phyloP scores from a whole-genome alignment of 2,888 invertebrate species.

The Peribatodes rhomboidaria region DNA sequence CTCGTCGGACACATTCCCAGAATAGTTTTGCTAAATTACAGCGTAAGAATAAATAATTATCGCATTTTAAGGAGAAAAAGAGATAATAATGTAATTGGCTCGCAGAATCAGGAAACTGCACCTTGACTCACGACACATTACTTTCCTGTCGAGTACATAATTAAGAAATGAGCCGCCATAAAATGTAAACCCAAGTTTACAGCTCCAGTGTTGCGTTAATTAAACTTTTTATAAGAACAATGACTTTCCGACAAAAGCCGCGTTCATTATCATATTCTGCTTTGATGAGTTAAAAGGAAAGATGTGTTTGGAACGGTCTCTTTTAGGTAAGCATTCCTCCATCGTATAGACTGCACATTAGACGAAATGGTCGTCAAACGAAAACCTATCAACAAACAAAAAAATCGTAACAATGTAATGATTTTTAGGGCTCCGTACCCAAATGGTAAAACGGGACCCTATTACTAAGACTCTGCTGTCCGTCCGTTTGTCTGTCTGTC shows the following conservation, averaged over 20 bases:
- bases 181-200: conserved; percentile 35
- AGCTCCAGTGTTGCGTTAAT: conserved; percentile 35
- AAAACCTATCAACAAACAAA: too few relatives aligned
- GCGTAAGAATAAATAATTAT: conserved; percentile 14
- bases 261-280: conserved; percentile 71
- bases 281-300: conserved; percentile 2
- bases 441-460: too few relatives aligned
- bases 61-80: conserved; percentile 16
- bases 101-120: conserved; percentile 25
- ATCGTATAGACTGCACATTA: too few relatives aligned
- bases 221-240: conserved; percentile 61
- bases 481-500: too few relatives aligned
- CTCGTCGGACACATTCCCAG: conserved; percentile 5
- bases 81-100: conserved; percentile 19
- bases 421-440: too few relatives aligned
- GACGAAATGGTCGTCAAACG: too few relatives aligned
- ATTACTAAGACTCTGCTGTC: too few relatives aligned
- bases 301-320: too few relatives aligned
- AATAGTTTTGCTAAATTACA: conserved; percentile 27
- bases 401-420: too few relatives aligned
- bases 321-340: too few relatives aligned
- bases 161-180: conserved; percentile 30
- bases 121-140: conserved; percentile 7
- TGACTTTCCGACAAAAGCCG: conserved; percentile 65
- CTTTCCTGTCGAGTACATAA: conserved; percentile 29